Evolutionary conservation across 2,113 vertebrate species (phyloP).

Genomic region (Tachuris rubrigastra): DNA sequence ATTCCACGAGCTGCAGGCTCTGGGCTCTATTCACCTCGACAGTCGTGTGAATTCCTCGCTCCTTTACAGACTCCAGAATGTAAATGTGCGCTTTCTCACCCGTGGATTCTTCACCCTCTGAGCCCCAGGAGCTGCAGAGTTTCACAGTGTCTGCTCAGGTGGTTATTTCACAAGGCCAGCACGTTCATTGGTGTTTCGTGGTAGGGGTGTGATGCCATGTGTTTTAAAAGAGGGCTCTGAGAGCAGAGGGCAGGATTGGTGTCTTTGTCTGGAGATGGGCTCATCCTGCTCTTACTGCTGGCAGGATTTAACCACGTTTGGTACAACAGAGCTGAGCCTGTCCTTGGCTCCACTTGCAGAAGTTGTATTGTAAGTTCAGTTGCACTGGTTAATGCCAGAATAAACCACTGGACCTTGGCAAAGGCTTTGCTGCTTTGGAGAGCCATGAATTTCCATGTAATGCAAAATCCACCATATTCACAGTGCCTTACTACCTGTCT

Average conservation of each 20-base stretch:
- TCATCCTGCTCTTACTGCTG: not conserved
- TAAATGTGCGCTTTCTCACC: not conserved
- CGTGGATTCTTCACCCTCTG: not conserved
- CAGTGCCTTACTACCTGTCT: not conserved
- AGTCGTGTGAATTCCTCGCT: not conserved
- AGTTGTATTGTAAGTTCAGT: not conserved
- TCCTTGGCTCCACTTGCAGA: not conserved
- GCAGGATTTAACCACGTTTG: not conserved
- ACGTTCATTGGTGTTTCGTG: not conserved
- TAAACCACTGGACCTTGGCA: conserved; percentile 40
- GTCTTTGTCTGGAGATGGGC: not conserved
- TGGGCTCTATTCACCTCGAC: not conserved
- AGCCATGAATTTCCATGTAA: not conserved
- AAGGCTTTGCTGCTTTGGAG: not conserved
- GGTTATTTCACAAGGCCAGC: not conserved
- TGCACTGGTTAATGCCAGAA: not conserved
- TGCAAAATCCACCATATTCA: not conserved
- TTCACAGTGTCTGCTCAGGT: not conserved
- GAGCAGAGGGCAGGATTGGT: not conserved
- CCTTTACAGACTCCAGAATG: not conserved
- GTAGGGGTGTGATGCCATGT: not conserved
- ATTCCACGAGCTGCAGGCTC: not conserved
- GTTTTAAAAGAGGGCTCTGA: not conserved
- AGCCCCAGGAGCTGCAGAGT: not conserved
- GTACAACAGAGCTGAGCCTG: not conserved